Conservation (phyloP, 1,140 invertebrate genomes). For the Bombus waltoni region DNA sequence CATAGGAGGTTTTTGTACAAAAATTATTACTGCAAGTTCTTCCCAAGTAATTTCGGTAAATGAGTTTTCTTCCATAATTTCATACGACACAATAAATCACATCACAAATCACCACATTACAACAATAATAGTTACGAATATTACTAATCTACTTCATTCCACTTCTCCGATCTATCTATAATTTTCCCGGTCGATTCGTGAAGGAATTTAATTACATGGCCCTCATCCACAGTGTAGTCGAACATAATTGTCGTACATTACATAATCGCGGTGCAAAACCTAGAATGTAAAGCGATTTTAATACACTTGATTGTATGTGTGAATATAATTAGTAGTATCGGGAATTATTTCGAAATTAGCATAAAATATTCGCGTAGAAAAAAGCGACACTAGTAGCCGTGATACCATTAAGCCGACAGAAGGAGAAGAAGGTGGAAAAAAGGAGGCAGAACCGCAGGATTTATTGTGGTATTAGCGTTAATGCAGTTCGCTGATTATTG, state of each 20-base stretch:
- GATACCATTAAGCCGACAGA: background rate
- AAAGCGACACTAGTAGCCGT: background rate
- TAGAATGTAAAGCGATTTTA: background rate
- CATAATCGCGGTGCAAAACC: background rate
- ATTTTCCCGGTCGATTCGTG: background rate
- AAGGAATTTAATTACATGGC: constrained; percentile 1
- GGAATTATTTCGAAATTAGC: constrained; percentile 4
- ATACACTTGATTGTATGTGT: background rate
- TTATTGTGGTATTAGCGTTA: background rate
- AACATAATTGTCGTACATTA: background rate
- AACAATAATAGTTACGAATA: background rate
- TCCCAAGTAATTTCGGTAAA: background rate
- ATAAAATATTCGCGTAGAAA: background rate
- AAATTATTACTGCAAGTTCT: background rate
- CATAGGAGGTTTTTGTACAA: background rate
- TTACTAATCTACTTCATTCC: background rate
- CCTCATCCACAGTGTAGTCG: background rate
- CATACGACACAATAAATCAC: background rate
- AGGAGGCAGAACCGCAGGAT: background rate
- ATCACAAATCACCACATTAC: background rate
- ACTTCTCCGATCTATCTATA: background rate
- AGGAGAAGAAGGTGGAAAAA: too few species aligned
- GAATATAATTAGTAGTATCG: constrained; percentile 20
- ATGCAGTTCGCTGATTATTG: background rate
- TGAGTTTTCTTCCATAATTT: background rate